Evolutionary conservation across 1,140 invertebrate genomes (phyloP), one percentile per base, ranked within the genome.

Genomic region (Lordiphosa mommai): DNA sequence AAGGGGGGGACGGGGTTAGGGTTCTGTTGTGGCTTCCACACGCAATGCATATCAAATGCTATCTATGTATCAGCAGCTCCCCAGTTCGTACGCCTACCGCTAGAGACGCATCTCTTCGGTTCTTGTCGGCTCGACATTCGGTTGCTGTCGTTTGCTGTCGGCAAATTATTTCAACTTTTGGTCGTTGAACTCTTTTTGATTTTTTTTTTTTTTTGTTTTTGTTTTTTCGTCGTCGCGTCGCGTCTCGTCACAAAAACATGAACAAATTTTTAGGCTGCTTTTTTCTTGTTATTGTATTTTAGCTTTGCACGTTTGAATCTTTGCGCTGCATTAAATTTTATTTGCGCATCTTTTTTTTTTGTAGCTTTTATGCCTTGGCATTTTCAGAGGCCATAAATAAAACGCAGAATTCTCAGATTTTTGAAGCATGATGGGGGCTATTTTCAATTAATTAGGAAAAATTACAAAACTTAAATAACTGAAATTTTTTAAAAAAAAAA

Each of bases 161-260:
- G 70, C n/a, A 80, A 70, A 79, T 65, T 63, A 73, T 73, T 79
- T 79, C 38, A 72, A 64, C 77, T 84, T 84, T 82, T 82, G 76
- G 76, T 82, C 76, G 72, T 82, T 82, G 76, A 82, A 82, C 76
- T 79, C 74, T 61, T 84, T 82, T 84, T 82, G 66, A 74, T 82
- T 82, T 77, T 71, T 71, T 76, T 82, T 17, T 68, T 72, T 57
- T 48, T 50, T 29, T 61, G 9, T 38, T 43, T 51, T 51, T 65
- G 23, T 60, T 57, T 55, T 20, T 40, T 47, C 46, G 10, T 41
- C 9, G 37, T 13, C 30, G 13, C 13, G 12, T 20, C 4, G 20
- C 44, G 44, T 17, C 44, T 48, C 32, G 44, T 48, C 29, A 32
- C 44, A 32, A 10, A 47, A 48, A 32, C 44, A 34, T 34, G 44